Evolutionary conservation across 2,113 vertebrate genomes (phyloP).

Genomic region (Benitochromis conjunctus): DNA sequence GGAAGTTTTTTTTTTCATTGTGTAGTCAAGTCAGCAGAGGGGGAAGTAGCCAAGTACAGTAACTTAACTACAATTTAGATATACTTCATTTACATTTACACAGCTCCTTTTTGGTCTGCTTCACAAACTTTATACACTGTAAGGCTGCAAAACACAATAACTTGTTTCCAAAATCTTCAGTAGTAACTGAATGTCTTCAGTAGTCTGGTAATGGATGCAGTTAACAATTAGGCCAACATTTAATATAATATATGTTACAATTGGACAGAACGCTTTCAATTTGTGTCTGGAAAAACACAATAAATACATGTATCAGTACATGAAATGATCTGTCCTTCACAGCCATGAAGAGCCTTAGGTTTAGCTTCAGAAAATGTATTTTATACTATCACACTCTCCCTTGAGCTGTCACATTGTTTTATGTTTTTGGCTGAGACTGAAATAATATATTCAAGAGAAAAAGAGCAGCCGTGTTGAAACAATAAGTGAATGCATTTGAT

Average conservation of each 20-base stretch:
- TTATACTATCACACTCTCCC: not conserved
- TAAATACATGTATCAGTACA: not conserved
- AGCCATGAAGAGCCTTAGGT: not conserved
- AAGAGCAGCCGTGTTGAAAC: not conserved
- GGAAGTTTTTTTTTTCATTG: not conserved
- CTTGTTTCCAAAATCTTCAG: not conserved
- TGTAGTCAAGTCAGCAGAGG: not conserved
- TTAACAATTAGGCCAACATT: not conserved
- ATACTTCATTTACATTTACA: not conserved
- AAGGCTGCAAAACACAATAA: not conserved
- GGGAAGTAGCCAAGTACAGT: not conserved
- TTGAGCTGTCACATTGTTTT: not conserved
- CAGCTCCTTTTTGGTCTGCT: not conserved
- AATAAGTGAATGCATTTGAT: not conserved
- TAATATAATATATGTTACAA: not conserved
- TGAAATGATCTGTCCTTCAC: not conserved
- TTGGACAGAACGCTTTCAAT: fast-evolving
- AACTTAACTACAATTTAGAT: not conserved
- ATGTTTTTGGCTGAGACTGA: not conserved
- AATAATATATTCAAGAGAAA: not conserved
- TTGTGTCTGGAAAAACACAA: not conserved
- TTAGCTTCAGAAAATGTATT: not conserved
- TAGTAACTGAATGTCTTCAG: not conserved
- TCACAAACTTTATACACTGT: not conserved
- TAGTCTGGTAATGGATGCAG: not conserved